Evolutionary conservation across 2,113 vertebrate species (phyloP), one percentile per base, ranked within the genome.

Genomic region (Zapornia atra): DNA sequence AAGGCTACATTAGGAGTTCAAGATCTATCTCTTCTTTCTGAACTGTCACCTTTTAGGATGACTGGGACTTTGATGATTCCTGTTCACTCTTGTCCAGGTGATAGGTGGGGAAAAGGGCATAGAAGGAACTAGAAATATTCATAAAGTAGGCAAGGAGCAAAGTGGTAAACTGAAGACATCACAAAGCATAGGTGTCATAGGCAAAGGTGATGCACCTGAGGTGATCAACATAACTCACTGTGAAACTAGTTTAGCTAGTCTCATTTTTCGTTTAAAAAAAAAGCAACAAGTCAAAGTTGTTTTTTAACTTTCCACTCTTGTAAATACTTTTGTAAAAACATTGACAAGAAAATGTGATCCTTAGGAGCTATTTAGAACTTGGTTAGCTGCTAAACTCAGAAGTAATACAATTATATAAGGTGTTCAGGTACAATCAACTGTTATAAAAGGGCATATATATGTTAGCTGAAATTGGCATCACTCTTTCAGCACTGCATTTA

Each of bases 81-180:
- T 85, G 2, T 56, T 88, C 19, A 8, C 15, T 65, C 22, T 10
- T 91, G n/a, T 20, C 17, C 12, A 21, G 15, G 7, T 73, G 24
- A 44, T 12, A 36, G 15, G 9, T 75, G 69, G 36, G 46, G 34
- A 69, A 78, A 77, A 68, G 10, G 8, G 5, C n/a, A 69, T 12
- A 64, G 17, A 86, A 72, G 4, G 29, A 89, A 53, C 1, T 4
- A 61, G 25, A 78, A 89, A 73, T 77, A 31, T 5, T 57, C 11
- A 15, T 29, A 72, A 33, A 15, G 3, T 24, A 73, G 38, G 12
- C 0, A 0, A 82, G 22, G 28, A 70, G 2, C 4, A 88, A 44
- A 63, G 12, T 8, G 11, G 6, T 29, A 73, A 84, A 84, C 13
- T 48, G 34, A 82, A 81, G 40, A 51, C 1, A 2, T 14, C 5